Base-by-base conservation (phyloP, 2,113 vertebrate genomes). In the Progne subis region DNA sequence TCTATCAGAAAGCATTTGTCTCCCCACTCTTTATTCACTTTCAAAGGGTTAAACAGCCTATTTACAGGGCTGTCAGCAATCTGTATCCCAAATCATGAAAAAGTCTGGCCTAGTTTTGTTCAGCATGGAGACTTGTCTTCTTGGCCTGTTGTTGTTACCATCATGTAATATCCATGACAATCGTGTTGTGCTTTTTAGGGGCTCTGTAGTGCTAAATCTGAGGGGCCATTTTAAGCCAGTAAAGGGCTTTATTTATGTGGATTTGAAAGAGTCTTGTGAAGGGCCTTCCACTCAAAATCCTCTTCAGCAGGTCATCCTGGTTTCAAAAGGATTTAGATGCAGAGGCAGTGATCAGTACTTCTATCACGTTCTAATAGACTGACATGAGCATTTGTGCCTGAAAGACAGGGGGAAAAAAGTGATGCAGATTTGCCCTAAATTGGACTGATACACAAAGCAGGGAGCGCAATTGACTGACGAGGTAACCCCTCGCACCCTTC, bases 21-120 rank as follows among this genome's bases (percentile, higher is more conserved):
- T 99, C 97, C 93, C 71, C 97, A 97, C 97, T 98, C 98, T 98
- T 99, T 98, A 98, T 99, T 99, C 98, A 98, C 97, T 99, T 99
- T 99, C 99, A 99, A 99, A 99, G 99, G 99, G 99, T 99, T 99
- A 99, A 99, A 99, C 99, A 99, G 99, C 99, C 99, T 99, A 99
- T 99, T 99, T 99, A 99, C 98, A 96, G 97, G 98, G 98, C 99
- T 99, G 99, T 99, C 99, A 99, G 98, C 98, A 98, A 99, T 97
- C 98, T 96, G 97, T 98, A 98, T 98, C 98, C 98, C 96, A 92
- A 97, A 98, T 98, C 96, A 84, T 90, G 97, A 98, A 98, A 99
- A 98, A 99, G 98, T 98, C 98, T 98, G 98, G 95, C 97, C 96
- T 97, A 98, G 99, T 99, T 99, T 99, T 99, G 99, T 99, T 99